Evolutionary conservation across 2,888 invertebrate species (phyloP), one percentile per base, ranked within the genome.

Genomic region (Melanotus villosus): DNA sequence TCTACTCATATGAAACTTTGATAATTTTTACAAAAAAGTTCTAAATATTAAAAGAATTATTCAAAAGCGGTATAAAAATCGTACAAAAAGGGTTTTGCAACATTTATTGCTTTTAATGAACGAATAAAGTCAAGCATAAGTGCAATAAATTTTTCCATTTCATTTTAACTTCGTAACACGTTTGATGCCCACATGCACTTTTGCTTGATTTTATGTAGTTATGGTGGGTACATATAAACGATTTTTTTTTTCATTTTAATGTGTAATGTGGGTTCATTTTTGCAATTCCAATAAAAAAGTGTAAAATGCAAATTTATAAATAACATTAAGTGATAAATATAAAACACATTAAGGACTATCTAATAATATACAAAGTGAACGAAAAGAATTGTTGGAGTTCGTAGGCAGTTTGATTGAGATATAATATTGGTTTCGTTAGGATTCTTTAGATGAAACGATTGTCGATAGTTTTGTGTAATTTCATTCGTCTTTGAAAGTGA

Each of bases 21-120:
- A 10, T 52, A 52, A 32, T 4, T 1, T 26, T 12, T 32, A 26
- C 16, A 52, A 32, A 52, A 52, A 10, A 32, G 26, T 12, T 16
- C 12, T 2, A n/a, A 23, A 47, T 18, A 47, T 1, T 41, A 47
- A 47, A 21, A 18, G 19, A 47, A 10, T 12, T 38, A 16, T n/a
- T 54, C 18, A 32, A 34, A 38, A 19, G 36, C 56, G 19, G 19
- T 60, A 64, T 64, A 41, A 68, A 68, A 68, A 68, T 63, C 45
- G 67, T 68, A 62, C 57, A 68, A 68, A 68, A 63, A 26, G 26
- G 26, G 38, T 38, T 9, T 47, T 62, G 21, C 54, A 57, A 68
- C 64, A 64, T 52, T 68, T 68, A 68, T 68, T 68, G 68, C 68
- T 68, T 59, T 47, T 52, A 56, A 36, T 50, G 65, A 65, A 65